Conservation (phyloP, 1,140 invertebrate species). For the Linepithema humile region DNA sequence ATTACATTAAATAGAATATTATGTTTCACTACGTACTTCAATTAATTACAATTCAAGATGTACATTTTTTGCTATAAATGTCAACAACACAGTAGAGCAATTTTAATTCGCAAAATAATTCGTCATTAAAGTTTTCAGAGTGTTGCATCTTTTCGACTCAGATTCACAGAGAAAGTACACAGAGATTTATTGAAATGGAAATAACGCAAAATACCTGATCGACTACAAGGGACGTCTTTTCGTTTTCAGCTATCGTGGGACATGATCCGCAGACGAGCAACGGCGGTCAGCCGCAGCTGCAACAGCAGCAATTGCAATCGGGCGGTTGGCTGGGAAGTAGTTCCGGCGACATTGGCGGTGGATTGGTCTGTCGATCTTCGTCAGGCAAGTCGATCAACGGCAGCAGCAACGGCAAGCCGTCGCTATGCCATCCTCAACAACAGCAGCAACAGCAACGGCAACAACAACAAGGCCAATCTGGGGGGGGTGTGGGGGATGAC, state of each 20-base stretch:
- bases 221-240: neutral
- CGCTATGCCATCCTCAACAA: conserved; percentile 67
- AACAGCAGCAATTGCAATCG: conserved; percentile 61
- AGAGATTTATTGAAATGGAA: neutral
- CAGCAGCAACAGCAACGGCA: conserved; percentile 63
- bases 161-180: neutral
- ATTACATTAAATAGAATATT: neutral
- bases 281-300: conserved; percentile 70
- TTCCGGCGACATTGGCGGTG: conserved; percentile 55
- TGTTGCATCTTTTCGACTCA: no score
- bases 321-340: conserved; percentile 56
- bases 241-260: conserved; percentile 76
- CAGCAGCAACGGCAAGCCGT: conserved; percentile 69
- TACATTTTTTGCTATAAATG: neutral
- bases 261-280: conserved; percentile 78
- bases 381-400: conserved; percentile 59
- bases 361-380: conserved; percentile 55
- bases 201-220: neutral
- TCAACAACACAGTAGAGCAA: neutral
- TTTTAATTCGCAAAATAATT: neutral
- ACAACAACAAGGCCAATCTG: conserved; percentile 75
- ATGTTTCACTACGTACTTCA: neutral
- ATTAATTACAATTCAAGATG: neutral
- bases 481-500: conserved; percentile 78
- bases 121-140: no score